Conservation (phyloP, 2,888 invertebrate genomes). For the Trissolcus japonicus region DNA sequence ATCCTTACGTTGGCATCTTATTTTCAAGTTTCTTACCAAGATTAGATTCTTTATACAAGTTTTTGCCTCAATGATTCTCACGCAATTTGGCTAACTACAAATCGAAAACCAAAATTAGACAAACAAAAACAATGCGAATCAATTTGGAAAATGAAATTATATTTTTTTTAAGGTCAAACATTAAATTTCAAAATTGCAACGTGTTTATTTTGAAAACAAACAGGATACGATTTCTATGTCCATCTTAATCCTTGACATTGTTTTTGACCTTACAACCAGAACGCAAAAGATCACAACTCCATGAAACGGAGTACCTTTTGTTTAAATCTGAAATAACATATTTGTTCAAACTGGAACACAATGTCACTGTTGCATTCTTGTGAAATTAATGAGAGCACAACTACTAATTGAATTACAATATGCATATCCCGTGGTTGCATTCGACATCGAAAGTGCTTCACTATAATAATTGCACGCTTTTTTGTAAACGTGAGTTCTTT, state of each 20-base stretch:
- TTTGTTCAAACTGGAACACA: slow-evolving; percentile 42
- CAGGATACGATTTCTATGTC: too few species aligned
- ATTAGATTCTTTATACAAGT: neutral
- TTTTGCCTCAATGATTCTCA: neutral
- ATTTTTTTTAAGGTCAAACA: too few species aligned
- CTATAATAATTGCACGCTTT: slow-evolving; percentile 26
- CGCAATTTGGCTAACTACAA: neutral
- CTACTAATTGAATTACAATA: slow-evolving; percentile 55
- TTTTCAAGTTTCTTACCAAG: neutral
- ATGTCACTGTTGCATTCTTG: slow-evolving; percentile 54
- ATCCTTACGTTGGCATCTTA: slow-evolving; percentile 14
- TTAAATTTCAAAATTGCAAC: neutral
- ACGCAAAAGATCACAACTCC: neutral
- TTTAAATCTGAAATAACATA: slow-evolving; percentile 22
- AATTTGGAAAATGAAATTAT: neutral
- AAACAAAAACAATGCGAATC: neutral
- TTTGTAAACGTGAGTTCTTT: slow-evolving; percentile 36
- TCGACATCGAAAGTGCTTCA: slow-evolving; percentile 49
- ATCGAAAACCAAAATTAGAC: neutral
- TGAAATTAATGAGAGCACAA: slow-evolving; percentile 55
- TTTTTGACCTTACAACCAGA: neutral
- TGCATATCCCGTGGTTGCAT: slow-evolving; percentile 48
- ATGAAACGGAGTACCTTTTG: neutral
- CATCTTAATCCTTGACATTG: neutral
- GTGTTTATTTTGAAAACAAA: neutral